Evolutionary conservation across 2,113 vertebrate genomes (phyloP).

Genomic region (Azemiops feae): DNA sequence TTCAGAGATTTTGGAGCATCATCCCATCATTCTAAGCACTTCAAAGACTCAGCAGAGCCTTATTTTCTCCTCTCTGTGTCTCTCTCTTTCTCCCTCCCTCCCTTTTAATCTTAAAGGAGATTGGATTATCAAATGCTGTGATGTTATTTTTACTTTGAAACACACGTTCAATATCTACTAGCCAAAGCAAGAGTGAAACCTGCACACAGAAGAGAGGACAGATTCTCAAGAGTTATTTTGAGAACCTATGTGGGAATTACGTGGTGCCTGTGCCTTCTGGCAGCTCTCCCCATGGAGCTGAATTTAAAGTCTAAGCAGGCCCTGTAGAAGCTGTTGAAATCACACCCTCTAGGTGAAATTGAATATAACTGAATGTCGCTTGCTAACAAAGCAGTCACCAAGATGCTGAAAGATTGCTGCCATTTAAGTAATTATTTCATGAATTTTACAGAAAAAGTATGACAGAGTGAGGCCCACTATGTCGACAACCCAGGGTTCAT

Average conservation of each 20-base stretch:
- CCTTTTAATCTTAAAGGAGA: constrained; percentile 15
- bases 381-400: not conserved
- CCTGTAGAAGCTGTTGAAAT: not conserved
- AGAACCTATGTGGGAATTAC: constrained; percentile 13
- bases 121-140: not conserved
- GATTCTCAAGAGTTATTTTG: not conserved
- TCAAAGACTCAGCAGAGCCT: not conserved
- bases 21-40: not conserved
- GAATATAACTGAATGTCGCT: not conserved
- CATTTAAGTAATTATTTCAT: not conserved
- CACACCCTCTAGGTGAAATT: not conserved
- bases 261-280: not conserved
- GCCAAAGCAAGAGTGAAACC: not conserved
- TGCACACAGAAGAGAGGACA: not conserved
- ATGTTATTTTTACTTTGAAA: not conserved
- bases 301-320: not conserved
- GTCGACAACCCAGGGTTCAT: not conserved
- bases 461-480: not conserved
- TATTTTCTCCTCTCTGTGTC: not conserved
- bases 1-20: not conserved
- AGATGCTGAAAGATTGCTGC: not conserved
- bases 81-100: not conserved
- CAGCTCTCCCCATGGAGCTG: not conserved
- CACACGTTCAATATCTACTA: not conserved
- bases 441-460: not conserved